Base-by-base conservation (phyloP, 92 coral and sea anemone genomes). In the Galaxea fascicularis region DNA sequence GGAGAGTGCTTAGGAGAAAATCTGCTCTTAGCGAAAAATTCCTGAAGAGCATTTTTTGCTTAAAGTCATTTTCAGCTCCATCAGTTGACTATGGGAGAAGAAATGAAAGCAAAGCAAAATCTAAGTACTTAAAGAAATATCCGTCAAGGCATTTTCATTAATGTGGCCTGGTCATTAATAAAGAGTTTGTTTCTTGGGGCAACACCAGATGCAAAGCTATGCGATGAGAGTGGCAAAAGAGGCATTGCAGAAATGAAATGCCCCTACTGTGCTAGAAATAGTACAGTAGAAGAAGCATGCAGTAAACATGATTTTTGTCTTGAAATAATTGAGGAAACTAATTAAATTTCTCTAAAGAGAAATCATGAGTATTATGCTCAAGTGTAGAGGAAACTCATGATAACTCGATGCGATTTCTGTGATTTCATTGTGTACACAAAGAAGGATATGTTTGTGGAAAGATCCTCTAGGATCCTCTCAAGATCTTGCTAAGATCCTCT, bases 211-310 rank as follows among this genome's bases (percentile, higher is more conserved):
- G 87, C 70, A 47, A 84, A 63, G 30, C 45, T 84, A 25, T 84
- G 88, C 30, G 76, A 80, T 57, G 54, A 80, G 71, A 63, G 68
- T 63, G 82, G 87, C 35, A 87, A 65, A 60, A 87, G 87, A 21
- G 82, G 91, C 20, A 80, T 80, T 7, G 75, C 60, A 70, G 91
- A 87, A 81, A 60, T 87, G 30, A 71, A 87, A 72, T 87, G 87
- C 67, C 91, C 87, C 54, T 87, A 87, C 69, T 16, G 74, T 80
- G 91, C 87, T 39, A 80, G 91, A 52, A 60, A 87, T 80, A 71
- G 49, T 59, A 87, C 82, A 14, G 59, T 87, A 18, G 73, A 21
- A 45, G 86, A 86, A 70, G 90, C 78, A 69, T 68, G 29, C 12
- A 74, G 44, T 45, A 86, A 52, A 67, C 77, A 64, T 59, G 54